These are phyloP conservation scores for Drosophila monieri DNA, from an alignment of 2,888 invertebrate genomes.

Conservation along the genomic window DNA sequence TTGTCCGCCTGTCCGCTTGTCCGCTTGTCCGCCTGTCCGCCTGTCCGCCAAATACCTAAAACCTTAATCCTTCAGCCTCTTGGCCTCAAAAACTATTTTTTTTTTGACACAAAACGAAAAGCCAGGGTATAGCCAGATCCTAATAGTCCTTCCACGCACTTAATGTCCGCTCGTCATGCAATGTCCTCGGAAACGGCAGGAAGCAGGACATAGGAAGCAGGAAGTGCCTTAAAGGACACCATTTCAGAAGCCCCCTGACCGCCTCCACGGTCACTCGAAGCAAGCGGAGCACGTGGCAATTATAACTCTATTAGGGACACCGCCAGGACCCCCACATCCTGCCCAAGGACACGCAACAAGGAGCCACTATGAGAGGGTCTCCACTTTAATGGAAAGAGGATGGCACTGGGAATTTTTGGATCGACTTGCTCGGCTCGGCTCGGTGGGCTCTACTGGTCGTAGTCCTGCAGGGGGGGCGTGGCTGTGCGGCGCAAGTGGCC, in stretches of 20 bases:
- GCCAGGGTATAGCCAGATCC: not conserved
- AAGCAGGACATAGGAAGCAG: not conserved
- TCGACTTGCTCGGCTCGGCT: not conserved
- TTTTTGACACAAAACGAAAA: no score
- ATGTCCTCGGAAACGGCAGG: slow-evolving; percentile 16
- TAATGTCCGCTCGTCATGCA: slow-evolving; percentile 63
- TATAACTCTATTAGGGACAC: slow-evolving; percentile 65
- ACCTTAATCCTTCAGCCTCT: no score
- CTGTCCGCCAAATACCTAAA: no score
- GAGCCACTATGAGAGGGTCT: not conserved
- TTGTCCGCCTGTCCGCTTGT: no score
- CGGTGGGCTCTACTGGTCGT: not conserved
- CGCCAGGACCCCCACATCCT: not conserved
- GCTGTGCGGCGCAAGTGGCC: slow-evolving; percentile 3
- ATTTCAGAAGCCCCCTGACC: not conserved
- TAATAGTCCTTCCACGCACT: slow-evolving; percentile 24
- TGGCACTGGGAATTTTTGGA: not conserved
- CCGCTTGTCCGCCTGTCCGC: no score
- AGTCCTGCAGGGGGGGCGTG: not conserved
- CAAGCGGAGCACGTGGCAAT: slow-evolving; percentile 60
- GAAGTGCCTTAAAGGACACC: not conserved
- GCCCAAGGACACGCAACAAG: no score
- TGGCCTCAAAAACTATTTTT: no score
- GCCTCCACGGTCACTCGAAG: slow-evolving; percentile 20
- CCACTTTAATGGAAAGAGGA: not conserved